Conservation (phyloP, 1,140 invertebrate genomes). For the Stratiolaelaps scimitus region DNA sequence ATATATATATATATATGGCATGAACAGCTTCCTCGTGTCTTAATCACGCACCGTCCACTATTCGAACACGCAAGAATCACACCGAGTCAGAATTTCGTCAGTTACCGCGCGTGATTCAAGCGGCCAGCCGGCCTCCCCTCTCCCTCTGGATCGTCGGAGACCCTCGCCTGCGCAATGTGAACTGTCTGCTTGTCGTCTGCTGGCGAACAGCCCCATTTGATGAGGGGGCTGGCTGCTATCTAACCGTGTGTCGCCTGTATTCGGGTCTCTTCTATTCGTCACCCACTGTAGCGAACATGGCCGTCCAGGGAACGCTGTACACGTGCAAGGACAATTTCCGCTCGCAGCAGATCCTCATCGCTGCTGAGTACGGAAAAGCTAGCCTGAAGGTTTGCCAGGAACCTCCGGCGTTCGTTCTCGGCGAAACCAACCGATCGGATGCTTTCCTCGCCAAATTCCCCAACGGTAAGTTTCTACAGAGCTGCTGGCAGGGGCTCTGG, state of each 20-base stretch:
- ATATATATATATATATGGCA: too few species aligned
- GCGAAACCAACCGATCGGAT: conserved; percentile 75
- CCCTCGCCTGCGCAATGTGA: neutral
- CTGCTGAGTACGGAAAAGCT: conserved; percentile 80
- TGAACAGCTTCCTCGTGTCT: too few species aligned
- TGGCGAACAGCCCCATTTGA: neutral
- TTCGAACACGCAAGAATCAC: too few species aligned
- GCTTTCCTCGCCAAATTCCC: conserved; percentile 86
- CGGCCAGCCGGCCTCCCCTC: too few species aligned
- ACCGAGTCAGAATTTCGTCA: too few species aligned
- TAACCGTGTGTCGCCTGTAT: conserved; percentile 27
- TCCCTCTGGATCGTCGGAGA: neutral
- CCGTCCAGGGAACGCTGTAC: conserved; percentile 56
- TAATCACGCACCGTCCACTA: too few species aligned
- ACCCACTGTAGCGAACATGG: conserved; percentile 25
- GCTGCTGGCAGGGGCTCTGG: too few species aligned
- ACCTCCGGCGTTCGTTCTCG: conserved; percentile 71
- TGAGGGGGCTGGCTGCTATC: conserved; percentile 23
- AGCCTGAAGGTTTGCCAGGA: conserved; percentile 56
- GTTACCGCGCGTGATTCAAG: neutral
- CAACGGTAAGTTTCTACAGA: conserved; percentile 79
- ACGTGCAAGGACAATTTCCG: conserved; percentile 92
- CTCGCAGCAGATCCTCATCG: conserved; percentile 73
- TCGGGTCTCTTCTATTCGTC: conserved; percentile 27
- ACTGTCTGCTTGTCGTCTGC: too few species aligned